Percentiles rank a stretch among this genome's conserved stretches.
phyloP scores from a whole-genome alignment of 2,888 invertebrate genomes.

The Melanchra persicariae region DNA sequence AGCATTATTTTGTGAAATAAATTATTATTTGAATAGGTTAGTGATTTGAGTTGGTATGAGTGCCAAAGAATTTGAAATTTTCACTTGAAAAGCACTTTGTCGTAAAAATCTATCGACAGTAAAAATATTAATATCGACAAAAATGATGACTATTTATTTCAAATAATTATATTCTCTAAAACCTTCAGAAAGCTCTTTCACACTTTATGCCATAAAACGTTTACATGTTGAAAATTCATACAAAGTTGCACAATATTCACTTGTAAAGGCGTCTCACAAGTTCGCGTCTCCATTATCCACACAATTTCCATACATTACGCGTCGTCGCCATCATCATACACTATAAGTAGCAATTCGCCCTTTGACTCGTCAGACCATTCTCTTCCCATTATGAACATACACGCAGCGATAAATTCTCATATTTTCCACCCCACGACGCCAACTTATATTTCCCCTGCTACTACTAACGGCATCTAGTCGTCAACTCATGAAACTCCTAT shows the following conservation, averaged over 20 bases:
- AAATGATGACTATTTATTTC: neutral
- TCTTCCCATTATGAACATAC: constrained; percentile 77
- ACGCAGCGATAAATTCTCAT: constrained; percentile 74
- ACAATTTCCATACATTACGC: constrained; percentile 40
- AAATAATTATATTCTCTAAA: neutral
- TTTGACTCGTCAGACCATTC: constrained; percentile 75
- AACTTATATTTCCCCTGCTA: constrained; percentile 57
- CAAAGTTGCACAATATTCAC: constrained; percentile 9
- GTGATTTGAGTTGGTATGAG: neutral
- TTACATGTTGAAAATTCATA: neutral
- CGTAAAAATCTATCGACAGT: neutral
- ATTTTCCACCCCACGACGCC: constrained; percentile 73
- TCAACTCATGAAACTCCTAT: constrained; percentile 86
- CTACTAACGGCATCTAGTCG: constrained; percentile 75
- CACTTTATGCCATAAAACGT: constrained; percentile 9
- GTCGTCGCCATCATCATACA: constrained; percentile 35
- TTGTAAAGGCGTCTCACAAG: constrained; percentile 7
- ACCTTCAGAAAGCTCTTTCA: neutral
- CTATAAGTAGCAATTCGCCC: constrained; percentile 55
- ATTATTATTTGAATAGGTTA: neutral
- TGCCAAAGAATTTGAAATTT: no score
- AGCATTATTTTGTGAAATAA: neutral
- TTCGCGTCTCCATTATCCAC: constrained; percentile 15
- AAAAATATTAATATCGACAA: neutral
- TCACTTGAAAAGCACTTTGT: neutral